Evolutionary conservation across 2,113 vertebrate species (phyloP), one percentile per base, ranked within the genome.

Genomic region (Turnix velox): DNA sequence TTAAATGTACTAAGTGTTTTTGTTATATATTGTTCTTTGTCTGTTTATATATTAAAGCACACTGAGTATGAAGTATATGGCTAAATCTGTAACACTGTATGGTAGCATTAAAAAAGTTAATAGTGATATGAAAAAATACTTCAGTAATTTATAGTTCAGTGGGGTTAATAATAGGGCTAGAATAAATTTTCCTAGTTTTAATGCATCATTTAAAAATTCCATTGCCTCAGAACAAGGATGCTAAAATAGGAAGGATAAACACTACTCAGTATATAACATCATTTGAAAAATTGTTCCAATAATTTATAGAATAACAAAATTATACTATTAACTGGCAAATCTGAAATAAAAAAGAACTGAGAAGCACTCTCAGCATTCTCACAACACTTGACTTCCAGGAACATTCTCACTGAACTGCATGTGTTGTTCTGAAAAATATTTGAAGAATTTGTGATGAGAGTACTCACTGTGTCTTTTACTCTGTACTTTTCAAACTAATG

Each of bases 41-140:
- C 30, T 51, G 19, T 73, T 49, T 55, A 48, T 28, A 20, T 58
- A 46, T 77, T 94, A 80, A 82, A 87, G 15, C 33, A 93, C 69
- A n/a, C 76, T 65, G 59, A 75, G 33, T 91, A 88, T 73, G 66
- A 94, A 83, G 28, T 72, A 39, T 76, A 73, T 82, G 71, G 92
- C 46, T 74, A 93, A 80, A 62, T 95, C 52, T 75, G 35, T 84
- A 92, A 78, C 65, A 46, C 91, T 79, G 65, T 93, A 95, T 89
- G 51, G 51, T 80, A 90, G 86, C 65, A 93, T 86, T 66, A n/a
- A 92, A 92, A 71, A 78, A 45, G 9, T 97, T 52, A 40, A 82
- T 94, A 63, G n/a, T n/a, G n/a, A n/a, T n/a, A n/a, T n/a, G n/a
- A n/a, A 58, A 93, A 98, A 96, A 91, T 63, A 73, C 63, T 95